These are phyloP conservation scores for Lanius ludovicianus DNA, from an alignment of 2,113 vertebrate genomes.

Conservation along the genomic window DNA sequence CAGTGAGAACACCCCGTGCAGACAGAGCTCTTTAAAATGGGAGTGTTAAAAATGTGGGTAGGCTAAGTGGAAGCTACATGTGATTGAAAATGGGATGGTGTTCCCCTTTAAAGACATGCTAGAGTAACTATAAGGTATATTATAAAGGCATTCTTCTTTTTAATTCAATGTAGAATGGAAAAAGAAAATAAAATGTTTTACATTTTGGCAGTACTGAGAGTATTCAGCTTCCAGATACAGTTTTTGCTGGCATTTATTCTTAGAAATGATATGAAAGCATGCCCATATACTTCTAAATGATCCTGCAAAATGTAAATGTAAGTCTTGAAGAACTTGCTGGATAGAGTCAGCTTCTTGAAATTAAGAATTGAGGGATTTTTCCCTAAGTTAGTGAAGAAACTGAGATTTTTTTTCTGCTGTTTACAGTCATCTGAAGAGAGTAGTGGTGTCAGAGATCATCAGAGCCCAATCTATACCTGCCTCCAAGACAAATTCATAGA, in stretches of 20 bases:
- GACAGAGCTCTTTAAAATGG: neutral
- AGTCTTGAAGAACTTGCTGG: neutral
- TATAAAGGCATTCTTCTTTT: neutral
- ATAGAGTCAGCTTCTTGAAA: neutral
- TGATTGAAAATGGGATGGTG: neutral
- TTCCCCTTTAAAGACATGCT: neutral
- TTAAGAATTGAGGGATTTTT: neutral
- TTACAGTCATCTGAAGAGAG: neutral
- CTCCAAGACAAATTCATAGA: neutral
- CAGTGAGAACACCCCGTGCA: neutral
- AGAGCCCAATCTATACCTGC: neutral
- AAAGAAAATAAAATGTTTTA: neutral
- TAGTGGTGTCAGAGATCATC: neutral
- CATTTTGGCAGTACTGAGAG: neutral
- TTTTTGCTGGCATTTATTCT: neutral
- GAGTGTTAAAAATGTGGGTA: neutral
- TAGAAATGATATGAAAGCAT: neutral
- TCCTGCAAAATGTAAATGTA: slow-evolving; percentile 30
- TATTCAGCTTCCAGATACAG: neutral
- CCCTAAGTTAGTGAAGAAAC: neutral
- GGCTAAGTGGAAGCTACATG: neutral
- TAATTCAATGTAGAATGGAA: neutral
- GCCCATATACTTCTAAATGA: neutral
- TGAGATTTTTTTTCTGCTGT: neutral
- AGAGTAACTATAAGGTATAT: neutral